Conservation (phyloP, 2,888 invertebrate genomes). For the Diarsia rubi region DNA sequence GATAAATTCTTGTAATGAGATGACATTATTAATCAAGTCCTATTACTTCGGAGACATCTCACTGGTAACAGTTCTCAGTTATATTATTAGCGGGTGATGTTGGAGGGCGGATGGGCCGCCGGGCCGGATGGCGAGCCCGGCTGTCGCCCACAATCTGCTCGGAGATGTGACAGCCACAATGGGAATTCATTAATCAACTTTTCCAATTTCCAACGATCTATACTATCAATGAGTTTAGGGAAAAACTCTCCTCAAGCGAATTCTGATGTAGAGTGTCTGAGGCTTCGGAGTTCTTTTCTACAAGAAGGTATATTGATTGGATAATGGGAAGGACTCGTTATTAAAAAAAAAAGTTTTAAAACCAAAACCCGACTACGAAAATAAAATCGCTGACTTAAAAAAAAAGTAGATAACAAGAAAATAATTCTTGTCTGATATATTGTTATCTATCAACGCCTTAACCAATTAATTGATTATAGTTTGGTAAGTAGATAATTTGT, state of each 20-base stretch:
- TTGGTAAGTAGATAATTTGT: no score
- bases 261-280: slow-evolving; percentile 45
- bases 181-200: slow-evolving; percentile 87
- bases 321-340: not conserved
- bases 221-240: slow-evolving; percentile 72
- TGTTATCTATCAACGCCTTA: no score
- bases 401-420: no score
- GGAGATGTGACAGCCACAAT: slow-evolving; percentile 77
- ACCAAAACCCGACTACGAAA: no score
- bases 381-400: no score
- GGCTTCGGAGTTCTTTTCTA: not conserved
- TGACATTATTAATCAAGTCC: slow-evolving; percentile 36
- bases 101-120: slow-evolving; percentile 22
- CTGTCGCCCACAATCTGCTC: slow-evolving; percentile 70
- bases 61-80: slow-evolving; percentile 27
- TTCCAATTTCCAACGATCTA: slow-evolving; percentile 83
- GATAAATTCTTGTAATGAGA: not conserved
- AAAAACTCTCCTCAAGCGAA: slow-evolving; percentile 48
- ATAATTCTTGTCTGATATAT: no score
- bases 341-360: not conserved
- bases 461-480: no score
- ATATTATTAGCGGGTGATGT: slow-evolving; percentile 23
- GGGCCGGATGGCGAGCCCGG: slow-evolving; percentile 25
- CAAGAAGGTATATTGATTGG: not conserved
- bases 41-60: slow-evolving; percentile 31